phyloP scores from a whole-genome alignment of 2,113 vertebrate species.

The Pachypanchax playfairii region DNA sequence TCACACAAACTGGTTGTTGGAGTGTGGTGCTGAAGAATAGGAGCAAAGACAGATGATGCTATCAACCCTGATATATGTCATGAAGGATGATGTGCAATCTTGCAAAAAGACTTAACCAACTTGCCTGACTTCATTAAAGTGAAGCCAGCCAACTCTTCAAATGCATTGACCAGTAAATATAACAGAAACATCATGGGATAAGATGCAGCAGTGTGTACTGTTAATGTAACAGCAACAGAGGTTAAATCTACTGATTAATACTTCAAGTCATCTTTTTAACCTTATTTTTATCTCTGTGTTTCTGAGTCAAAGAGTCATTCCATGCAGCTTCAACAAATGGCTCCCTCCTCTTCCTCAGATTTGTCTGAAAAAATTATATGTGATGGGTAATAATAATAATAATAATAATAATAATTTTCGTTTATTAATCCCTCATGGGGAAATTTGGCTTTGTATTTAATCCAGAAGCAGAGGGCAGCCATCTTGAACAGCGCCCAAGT shows the following conservation, averaged over 20 bases:
- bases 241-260: neutral
- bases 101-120: slow-evolving; percentile 27
- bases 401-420: no score
- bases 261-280: no score
- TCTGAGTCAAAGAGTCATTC: no score
- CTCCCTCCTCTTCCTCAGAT: no score
- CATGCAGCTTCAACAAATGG: no score
- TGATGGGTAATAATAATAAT: no score
- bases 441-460: no score
- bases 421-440: no score
- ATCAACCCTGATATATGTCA: slow-evolving; percentile 46
- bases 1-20: slow-evolving; percentile 35
- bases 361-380: no score
- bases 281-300: no score
- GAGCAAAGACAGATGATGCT: slow-evolving; percentile 28
- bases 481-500: no score
- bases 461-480: no score
- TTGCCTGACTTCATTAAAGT: slow-evolving; percentile 48
- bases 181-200: neutral
- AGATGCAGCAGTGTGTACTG: slow-evolving; percentile 18
- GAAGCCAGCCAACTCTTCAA: slow-evolving; percentile 38
- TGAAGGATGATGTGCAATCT: slow-evolving; percentile 18
- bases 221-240: neutral
- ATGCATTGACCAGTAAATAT: slow-evolving; percentile 36
- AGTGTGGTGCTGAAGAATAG: slow-evolving; percentile 15